Percentiles rank a stretch among this genome's conserved stretches.
phyloP scores from a whole-genome alignment of 1,140 invertebrate species.

The Drosophila takahashii region DNA sequence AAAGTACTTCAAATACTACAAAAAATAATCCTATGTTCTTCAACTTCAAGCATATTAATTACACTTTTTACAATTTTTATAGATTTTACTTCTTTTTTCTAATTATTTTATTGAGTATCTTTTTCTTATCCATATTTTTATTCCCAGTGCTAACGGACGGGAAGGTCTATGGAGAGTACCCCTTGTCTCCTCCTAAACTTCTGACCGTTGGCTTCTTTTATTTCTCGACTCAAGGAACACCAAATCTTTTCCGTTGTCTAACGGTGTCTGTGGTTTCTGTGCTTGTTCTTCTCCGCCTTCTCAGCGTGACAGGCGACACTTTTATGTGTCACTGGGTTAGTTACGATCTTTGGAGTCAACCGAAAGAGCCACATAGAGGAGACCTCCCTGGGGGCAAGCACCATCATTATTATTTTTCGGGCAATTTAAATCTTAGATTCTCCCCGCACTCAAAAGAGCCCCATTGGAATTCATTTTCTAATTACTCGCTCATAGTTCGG shows the following conservation, averaged over 20 bases:
- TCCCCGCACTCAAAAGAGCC: neutral
- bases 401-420: conserved; percentile 44
- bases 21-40: no score
- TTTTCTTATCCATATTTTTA: neutral
- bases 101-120: neutral
- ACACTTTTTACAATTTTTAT: no score
- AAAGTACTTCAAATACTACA: no score
- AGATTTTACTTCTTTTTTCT: no score
- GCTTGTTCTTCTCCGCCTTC: conserved; percentile 16
- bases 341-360: conserved; percentile 9
- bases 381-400: conserved; percentile 2
- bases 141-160: neutral
- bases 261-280: conserved; percentile 34
- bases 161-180: neutral
- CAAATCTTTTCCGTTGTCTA: conserved; percentile 30
- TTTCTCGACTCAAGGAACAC: conserved; percentile 21
- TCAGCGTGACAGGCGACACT: conserved; percentile 73
- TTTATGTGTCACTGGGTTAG: conserved; percentile 81
- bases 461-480: conserved; percentile 61
- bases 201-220: conserved; percentile 67
- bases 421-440: conserved; percentile 50
- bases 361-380: neutral
- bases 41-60: no score
- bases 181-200: conserved; percentile 6
- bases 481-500: conserved; percentile 64